Percentiles rank a stretch among this genome's conserved stretches.
Evolutionary conservation across 2,113 vertebrate genomes (phyloP).

Genomic region (Leucosticte australis): DNA sequence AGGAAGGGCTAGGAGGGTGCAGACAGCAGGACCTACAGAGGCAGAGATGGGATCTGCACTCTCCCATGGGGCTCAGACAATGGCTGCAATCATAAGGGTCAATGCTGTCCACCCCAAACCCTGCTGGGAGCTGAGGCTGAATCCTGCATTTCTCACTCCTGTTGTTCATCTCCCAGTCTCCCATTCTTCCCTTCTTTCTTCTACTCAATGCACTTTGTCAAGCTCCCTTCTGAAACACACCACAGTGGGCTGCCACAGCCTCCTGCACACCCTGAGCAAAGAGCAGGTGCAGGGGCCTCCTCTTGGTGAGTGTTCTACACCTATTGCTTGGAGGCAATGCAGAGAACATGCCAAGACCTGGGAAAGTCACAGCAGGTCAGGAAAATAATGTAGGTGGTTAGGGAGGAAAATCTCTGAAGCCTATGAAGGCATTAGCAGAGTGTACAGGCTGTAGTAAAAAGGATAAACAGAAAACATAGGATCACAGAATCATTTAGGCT

Average conservation of each 20-base stretch:
- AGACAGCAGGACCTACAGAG: background rate
- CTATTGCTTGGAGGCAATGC: background rate
- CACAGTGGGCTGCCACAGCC: background rate
- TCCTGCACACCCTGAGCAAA: background rate
- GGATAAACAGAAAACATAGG: constrained; percentile 13
- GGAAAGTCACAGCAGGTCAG: constrained; percentile 9
- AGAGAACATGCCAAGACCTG: background rate
- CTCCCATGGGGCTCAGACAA: background rate
- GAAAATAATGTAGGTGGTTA: background rate
- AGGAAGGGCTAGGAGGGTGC: background rate
- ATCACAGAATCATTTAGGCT: background rate
- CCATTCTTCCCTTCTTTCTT: background rate
- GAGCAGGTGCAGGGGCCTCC: background rate
- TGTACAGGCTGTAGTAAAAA: background rate
- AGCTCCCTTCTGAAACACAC: background rate
- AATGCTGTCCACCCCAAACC: background rate
- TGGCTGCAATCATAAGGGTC: background rate
- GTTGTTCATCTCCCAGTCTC: background rate
- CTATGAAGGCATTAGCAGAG: constrained; percentile 16
- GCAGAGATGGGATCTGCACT: background rate
- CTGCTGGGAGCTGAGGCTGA: background rate
- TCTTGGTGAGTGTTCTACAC: background rate
- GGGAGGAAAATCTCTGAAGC: constrained; percentile 9
- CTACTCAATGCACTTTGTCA: background rate
- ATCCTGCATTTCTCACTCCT: background rate